Evolutionary conservation across 2,113 vertebrate genomes (phyloP), one percentile per base, ranked within the genome.

Genomic region (Protomyctophum bolini): DNA sequence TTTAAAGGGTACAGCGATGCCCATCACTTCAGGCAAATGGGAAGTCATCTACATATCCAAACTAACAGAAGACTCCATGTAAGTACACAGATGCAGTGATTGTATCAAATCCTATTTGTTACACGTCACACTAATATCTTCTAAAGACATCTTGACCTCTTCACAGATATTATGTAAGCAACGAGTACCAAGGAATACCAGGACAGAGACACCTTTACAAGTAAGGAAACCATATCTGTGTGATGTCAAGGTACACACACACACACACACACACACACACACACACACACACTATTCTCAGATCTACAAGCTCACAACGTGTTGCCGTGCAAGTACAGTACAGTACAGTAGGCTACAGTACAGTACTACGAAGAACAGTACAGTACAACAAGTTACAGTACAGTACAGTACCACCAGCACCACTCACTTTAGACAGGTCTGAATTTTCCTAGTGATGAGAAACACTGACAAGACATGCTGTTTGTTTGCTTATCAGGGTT

Each of bases 41-140:
- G 97, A 99, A 83, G 97, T 96, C 85, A 95, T 96, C 89, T 95
- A 94, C 89, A 97, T 99, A 90, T 94, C 94, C 84, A 96, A 94
- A 92, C 90, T 98, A 88, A 97, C 96, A 68, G 94, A 93, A 88
- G 92, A 96, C 86, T 94, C 95, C 81, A 94, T 99, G 97, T 99
- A 92, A 73, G 93, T 89, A 59, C 73, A 28, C 73, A 28, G 21
- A 62, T 29, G 45, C 4, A 2, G 4, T 6, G 10, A 3, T 21
- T n/a, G 6, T 60, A 4, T 6, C 2, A 10, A n/a, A 11, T 12
- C 11, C n/a, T 12, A 11, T 12, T 54, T 11, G 51, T n/a, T 54
- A n/a, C 33, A 12, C 7, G 6, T 7, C 2, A 3, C 2, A 1
- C 29, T 0, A 21, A 3, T 21, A 33, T 48, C 8, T 47, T 0